Evolutionary conservation across 1,140 invertebrate species (phyloP).

Genomic region (Pristionchus pacificus): DNA sequence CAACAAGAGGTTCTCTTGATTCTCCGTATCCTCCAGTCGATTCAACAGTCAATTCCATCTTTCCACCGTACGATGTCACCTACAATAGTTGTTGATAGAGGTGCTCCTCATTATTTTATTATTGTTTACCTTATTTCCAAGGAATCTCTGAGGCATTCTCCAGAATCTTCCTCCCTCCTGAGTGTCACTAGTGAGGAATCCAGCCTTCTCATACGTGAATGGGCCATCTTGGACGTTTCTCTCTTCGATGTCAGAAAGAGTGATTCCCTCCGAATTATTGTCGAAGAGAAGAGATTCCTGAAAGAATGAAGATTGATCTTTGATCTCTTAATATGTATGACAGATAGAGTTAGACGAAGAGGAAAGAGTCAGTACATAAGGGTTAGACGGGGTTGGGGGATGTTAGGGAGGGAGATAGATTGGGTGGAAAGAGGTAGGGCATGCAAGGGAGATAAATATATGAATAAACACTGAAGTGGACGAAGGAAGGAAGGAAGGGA

Average conservation of each 20-base stretch:
- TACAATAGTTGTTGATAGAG: constrained; percentile 25
- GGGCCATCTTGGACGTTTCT: constrained; percentile 25
- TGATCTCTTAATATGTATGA: neutral
- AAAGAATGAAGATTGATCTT: constrained; percentile 21
- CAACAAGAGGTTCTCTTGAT: constrained; percentile 46
- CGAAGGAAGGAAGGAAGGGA: constrained; percentile 22
- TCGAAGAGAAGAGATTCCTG: constrained; percentile 56
- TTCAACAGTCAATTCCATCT: constrained; percentile 49
- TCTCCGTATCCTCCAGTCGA: constrained; percentile 42
- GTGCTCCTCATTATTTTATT: neutral
- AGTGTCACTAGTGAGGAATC: constrained; percentile 44
- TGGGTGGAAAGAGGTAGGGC: too few relatives aligned
- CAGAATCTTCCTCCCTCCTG: constrained; percentile 68
- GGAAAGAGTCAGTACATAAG: neutral
- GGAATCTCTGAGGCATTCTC: constrained; percentile 74
- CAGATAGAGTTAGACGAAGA: neutral
- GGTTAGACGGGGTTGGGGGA: neutral
- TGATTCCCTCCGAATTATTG: constrained; percentile 49
- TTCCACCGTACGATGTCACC: constrained; percentile 54
- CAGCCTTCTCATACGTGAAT: constrained; percentile 42
- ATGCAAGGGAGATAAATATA: too few relatives aligned
- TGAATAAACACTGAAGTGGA: constrained; percentile 32
- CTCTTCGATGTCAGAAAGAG: constrained; percentile 45
- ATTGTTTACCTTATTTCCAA: constrained; percentile 75
- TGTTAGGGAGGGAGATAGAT: too few relatives aligned